A percentile compares a stretch with the other conserved stretches of the same genome.
phyloP scores from a whole-genome alignment of 2,888 invertebrate species.

The Lasioglossum figueresi region DNA sequence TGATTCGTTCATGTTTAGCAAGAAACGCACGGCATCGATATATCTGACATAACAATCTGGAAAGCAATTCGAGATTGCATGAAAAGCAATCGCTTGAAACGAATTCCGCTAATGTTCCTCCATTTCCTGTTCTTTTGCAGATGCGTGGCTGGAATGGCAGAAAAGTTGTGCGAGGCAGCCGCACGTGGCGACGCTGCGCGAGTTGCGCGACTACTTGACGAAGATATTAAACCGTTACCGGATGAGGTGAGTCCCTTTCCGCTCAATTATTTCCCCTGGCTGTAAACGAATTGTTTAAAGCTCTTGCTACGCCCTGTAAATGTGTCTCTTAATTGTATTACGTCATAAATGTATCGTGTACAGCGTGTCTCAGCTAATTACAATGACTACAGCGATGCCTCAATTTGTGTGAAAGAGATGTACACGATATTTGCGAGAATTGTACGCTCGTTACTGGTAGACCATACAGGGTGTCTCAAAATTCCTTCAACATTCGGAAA shows the following conservation, averaged over 20 bases:
- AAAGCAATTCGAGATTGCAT: not conserved
- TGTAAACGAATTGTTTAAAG: not conserved
- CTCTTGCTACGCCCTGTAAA: not conserved
- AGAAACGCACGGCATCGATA: constrained; percentile 24
- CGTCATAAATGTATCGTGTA: not conserved
- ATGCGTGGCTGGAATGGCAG: constrained; percentile 82
- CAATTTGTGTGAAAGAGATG: too few relatives aligned
- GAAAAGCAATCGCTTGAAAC: constrained; percentile 22
- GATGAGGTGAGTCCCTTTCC: constrained; percentile 80
- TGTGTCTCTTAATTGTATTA: not conserved
- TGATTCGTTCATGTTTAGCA: constrained; percentile 15
- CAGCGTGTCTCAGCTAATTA: not conserved
- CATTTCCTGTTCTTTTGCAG: constrained; percentile 68
- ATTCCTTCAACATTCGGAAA: too few relatives aligned
- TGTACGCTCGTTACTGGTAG: too few relatives aligned
- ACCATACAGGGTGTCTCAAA: too few relatives aligned
- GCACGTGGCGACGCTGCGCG: constrained; percentile 83
- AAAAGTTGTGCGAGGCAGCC: constrained; percentile 84
- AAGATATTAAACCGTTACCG: constrained; percentile 81
- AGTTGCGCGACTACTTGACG: constrained; percentile 82
- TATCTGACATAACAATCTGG: constrained; percentile 47
- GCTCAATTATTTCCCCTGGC: constrained; percentile 7
- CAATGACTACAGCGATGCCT: too few relatives aligned
- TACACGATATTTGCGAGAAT: too few relatives aligned
- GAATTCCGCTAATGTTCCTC: constrained; percentile 44